phyloP scores from a whole-genome alignment of 2,113 vertebrate genomes.

The Terrapene triunguis region DNA sequence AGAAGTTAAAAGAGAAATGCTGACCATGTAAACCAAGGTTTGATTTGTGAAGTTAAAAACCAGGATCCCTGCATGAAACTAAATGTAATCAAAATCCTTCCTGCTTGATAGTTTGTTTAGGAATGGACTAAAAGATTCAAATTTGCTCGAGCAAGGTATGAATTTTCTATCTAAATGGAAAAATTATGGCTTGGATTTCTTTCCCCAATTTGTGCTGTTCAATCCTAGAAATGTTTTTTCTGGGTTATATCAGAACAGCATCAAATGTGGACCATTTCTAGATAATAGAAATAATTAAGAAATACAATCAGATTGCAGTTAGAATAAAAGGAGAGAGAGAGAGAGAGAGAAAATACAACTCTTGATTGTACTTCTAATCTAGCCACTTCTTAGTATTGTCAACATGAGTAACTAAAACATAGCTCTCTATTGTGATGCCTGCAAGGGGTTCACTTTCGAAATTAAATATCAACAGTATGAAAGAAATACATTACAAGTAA shows the following conservation, averaged over 20 bases:
- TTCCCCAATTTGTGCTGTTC: not conserved
- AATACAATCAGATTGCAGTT: not conserved
- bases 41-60: not conserved
- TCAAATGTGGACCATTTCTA: not conserved
- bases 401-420: not conserved
- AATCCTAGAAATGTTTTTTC: not conserved
- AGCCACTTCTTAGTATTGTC: not conserved
- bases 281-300: not conserved
- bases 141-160: fast-evolving
- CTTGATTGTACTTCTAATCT: not conserved
- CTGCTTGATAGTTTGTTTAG: not conserved
- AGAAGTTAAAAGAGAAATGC: not conserved
- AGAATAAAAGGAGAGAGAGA: not conserved
- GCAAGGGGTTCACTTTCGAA: not conserved
- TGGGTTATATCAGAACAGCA: not conserved
- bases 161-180: not conserved
- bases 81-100: not conserved
- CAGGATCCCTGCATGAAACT: not conserved
- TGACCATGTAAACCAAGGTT: not conserved
- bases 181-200: not conserved
- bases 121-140: not conserved
- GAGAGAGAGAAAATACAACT: not conserved
- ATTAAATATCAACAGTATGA: constrained; percentile 19
- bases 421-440: not conserved
- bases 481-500: constrained; percentile 18